A percentile compares a stretch with the other conserved stretches of the same genome.
Conservation (phyloP, 2,888 invertebrate genomes). For the Acronicta psi region DNA sequence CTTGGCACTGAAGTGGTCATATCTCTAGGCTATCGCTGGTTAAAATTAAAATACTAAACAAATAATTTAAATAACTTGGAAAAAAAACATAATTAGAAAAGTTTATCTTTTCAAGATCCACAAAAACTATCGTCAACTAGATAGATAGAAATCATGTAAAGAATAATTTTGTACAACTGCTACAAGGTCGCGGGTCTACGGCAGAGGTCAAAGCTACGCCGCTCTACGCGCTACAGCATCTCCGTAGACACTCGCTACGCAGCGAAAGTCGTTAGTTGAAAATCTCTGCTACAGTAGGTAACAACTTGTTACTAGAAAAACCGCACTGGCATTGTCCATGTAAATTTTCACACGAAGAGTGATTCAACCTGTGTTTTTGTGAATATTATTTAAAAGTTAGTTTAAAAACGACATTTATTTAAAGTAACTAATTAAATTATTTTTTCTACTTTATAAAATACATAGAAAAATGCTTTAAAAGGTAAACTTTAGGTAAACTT, state of each 20-base stretch:
- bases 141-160: too few relatives aligned
- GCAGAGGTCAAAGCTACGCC: slow-evolving; percentile 76
- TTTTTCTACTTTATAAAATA: background rate
- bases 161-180: slow-evolving; percentile 21
- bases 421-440: background rate
- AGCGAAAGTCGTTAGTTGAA: slow-evolving; percentile 70
- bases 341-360: slow-evolving; percentile 15
- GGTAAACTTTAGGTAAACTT: slow-evolving; percentile 30
- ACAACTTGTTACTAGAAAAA: slow-evolving; percentile 48
- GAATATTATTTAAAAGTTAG: background rate
- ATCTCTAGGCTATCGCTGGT: too few relatives aligned
- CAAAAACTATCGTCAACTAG: too few relatives aligned
- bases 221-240: slow-evolving; percentile 75
- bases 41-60: too few relatives aligned
- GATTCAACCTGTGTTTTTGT: background rate
- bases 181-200: slow-evolving; percentile 64
- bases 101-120: too few relatives aligned
- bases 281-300: slow-evolving; percentile 70
- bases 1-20: too few relatives aligned
- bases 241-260: slow-evolving; percentile 72
- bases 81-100: too few relatives aligned
- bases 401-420: background rate
- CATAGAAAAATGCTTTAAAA: slow-evolving; percentile 8
- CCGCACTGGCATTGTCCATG: slow-evolving; percentile 8
- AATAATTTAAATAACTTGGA: too few relatives aligned